Evolutionary conservation across 2,113 vertebrate species (phyloP).

Genomic region (Rhynchopsitta pachyrhyncha): DNA sequence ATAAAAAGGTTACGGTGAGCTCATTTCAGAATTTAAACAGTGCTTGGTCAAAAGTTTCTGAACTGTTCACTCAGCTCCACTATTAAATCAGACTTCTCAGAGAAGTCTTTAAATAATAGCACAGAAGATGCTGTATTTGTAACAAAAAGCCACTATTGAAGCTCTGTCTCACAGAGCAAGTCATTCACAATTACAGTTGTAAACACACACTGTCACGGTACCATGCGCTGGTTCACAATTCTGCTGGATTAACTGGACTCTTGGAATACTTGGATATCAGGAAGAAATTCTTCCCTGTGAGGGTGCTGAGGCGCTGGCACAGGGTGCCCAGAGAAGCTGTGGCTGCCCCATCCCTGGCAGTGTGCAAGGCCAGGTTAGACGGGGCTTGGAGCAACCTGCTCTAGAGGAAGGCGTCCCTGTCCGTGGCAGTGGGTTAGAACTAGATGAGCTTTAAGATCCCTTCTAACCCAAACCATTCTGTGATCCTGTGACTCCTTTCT

Average conservation of each 20-base stretch:
- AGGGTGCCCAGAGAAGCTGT: not conserved
- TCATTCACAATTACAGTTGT: conserved; percentile 16
- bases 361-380: not conserved
- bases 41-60: conserved; percentile 44
- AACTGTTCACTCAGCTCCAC: conserved; percentile 44
- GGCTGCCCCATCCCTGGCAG: not conserved
- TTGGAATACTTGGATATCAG: not conserved
- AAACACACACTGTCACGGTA: not conserved
- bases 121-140: not conserved
- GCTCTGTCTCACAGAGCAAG: not conserved
- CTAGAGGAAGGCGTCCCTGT: not conserved
- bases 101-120: conserved; percentile 33
- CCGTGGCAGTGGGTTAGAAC: not conserved
- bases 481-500: not conserved
- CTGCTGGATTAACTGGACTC: not conserved
- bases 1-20: conserved; percentile 57
- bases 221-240: not conserved
- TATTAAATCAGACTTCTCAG: conserved; percentile 34
- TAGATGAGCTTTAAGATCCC: not conserved
- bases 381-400: not conserved
- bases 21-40: conserved; percentile 67
- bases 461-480: not conserved
- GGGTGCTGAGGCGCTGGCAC: not conserved
- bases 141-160: conserved; percentile 16
- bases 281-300: not conserved